Percentiles rank a stretch among this genome's conserved stretches.
phyloP scores from a whole-genome alignment of 2,797 vertebrate species.

The Oryzias sinensis region DNA sequence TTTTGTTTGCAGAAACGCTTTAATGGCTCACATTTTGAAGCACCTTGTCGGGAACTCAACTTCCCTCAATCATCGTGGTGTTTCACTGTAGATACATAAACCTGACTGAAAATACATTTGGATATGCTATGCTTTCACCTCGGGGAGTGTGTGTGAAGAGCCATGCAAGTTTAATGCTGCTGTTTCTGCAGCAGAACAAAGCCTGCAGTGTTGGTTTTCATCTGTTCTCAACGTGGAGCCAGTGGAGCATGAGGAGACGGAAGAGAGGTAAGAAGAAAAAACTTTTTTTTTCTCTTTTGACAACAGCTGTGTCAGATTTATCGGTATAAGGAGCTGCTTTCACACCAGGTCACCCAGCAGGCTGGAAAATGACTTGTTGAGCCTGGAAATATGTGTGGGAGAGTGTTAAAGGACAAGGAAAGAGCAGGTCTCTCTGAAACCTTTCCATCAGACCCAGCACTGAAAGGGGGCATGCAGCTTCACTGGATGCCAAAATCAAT shows the following conservation, averaged over 20 bases:
- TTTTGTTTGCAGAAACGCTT: neutral
- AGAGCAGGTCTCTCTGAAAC: conserved; percentile 24
- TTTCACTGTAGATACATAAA: conserved; percentile 10
- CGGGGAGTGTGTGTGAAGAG: conserved; percentile 39
- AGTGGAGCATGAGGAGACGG: conserved; percentile 47
- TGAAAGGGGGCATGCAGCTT: conserved; percentile 27
- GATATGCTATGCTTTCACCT: conserved; percentile 30
- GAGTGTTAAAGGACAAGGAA: conserved; percentile 3
- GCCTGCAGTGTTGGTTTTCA: conserved; percentile 51
- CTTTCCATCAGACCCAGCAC: conserved; percentile 33
- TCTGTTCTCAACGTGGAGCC: conserved; percentile 38
- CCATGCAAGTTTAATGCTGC: conserved; percentile 64
- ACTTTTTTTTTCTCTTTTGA: conserved; percentile 5
- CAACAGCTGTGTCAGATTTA: conserved; percentile 50
- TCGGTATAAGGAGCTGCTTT: conserved; percentile 43
- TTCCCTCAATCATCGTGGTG: conserved; percentile 12
- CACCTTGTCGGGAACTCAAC: conserved; percentile 16
- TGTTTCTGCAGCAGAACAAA: conserved; percentile 59
- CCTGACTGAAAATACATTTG: conserved; percentile 13
- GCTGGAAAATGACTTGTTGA: conserved; percentile 69
- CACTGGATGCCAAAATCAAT: conserved; percentile 18
- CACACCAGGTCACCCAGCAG: conserved; percentile 49
- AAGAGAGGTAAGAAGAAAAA: conserved; percentile 40
- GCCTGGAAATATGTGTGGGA: conserved; percentile 17
- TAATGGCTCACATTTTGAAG: conserved; percentile 1